Percentiles rank a stretch among this genome's conserved stretches.
Evolutionary conservation across 2,797 vertebrate genomes (phyloP).

Genomic region (Etheostoma nigrum): DNA sequence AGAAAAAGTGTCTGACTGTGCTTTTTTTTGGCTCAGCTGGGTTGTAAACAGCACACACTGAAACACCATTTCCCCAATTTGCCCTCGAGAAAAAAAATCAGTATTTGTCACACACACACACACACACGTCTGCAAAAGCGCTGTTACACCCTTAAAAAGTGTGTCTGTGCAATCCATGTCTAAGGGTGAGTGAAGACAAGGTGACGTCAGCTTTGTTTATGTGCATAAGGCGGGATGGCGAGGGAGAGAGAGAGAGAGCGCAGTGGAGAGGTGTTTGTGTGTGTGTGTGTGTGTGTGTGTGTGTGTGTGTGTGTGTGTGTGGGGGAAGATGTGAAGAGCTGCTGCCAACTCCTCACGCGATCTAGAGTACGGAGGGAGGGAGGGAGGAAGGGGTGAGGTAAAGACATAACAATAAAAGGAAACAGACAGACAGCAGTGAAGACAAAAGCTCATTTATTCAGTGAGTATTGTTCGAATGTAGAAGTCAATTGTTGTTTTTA

Average conservation of each 20-base stretch:
- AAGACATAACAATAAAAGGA: slow-evolving; percentile 45
- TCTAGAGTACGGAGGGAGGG: slow-evolving; percentile 37
- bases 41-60: slow-evolving; percentile 42
- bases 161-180: slow-evolving; percentile 9
- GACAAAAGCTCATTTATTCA: slow-evolving; percentile 1
- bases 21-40: not conserved
- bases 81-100: slow-evolving; percentile 24
- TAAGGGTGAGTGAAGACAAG: slow-evolving; percentile 48
- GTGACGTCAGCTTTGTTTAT: slow-evolving; percentile 79
- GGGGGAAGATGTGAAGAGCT: slow-evolving; percentile 1
- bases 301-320: slow-evolving; percentile 13
- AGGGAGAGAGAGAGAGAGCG: slow-evolving; percentile 35
- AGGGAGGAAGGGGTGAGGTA: slow-evolving; percentile 17
- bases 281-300: slow-evolving; percentile 22
- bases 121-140: slow-evolving; percentile 8
- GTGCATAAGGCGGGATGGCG: slow-evolving; percentile 58
- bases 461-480: not conserved
- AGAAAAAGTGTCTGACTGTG: slow-evolving; percentile 27
- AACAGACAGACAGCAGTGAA: not conserved
- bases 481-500: not conserved
- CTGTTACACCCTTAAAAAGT: slow-evolving; percentile 36
- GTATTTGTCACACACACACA: not conserved
- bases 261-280: slow-evolving; percentile 8
- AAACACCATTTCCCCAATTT: slow-evolving; percentile 26
- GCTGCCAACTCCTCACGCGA: slow-evolving; percentile 65